phyloP scores from a whole-genome alignment of 2,888 invertebrate species.

The Parnassius apollo region DNA sequence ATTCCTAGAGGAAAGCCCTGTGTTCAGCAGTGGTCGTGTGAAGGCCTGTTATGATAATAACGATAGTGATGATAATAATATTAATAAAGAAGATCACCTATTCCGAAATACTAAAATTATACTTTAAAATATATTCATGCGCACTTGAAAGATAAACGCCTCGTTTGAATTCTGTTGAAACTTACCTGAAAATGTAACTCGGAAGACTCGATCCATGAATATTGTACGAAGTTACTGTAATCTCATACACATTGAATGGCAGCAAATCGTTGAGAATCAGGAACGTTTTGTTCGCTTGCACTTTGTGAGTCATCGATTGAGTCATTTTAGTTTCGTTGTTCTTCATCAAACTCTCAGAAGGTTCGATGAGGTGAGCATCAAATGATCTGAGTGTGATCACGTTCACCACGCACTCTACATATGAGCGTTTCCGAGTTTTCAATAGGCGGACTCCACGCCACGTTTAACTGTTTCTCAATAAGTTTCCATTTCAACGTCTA shows the following conservation, averaged over 20 bases:
- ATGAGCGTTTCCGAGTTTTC: constrained; percentile 84
- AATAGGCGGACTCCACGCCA: constrained; percentile 85
- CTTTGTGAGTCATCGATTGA: constrained; percentile 72
- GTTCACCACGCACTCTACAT: constrained; percentile 87
- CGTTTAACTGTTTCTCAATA: constrained; percentile 86
- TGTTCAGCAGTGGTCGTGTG: no score
- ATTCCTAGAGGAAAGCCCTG: no score
- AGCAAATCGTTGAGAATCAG: constrained; percentile 83
- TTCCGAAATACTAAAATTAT: not conserved
- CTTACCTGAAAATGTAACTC: constrained; percentile 84
- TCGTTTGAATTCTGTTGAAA: constrained; percentile 10
- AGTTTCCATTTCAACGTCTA: constrained; percentile 86
- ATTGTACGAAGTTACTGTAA: constrained; percentile 87
- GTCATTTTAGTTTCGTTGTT: constrained; percentile 46
- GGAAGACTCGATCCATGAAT: constrained; percentile 89
- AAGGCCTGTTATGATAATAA: no score
- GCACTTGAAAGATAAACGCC: constrained; percentile 1
- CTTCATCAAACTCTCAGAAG: constrained; percentile 64
- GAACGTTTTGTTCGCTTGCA: constrained; percentile 81
- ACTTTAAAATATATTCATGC: constrained; percentile 4
- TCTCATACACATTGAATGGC: constrained; percentile 92
- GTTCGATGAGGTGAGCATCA: constrained; percentile 80
- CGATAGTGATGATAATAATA: no score
- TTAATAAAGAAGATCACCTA: not conserved
- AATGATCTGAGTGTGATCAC: constrained; percentile 86